phyloP scores from a whole-genome alignment of 2,888 invertebrate species.

The Pardosa pseudoannulata region DNA sequence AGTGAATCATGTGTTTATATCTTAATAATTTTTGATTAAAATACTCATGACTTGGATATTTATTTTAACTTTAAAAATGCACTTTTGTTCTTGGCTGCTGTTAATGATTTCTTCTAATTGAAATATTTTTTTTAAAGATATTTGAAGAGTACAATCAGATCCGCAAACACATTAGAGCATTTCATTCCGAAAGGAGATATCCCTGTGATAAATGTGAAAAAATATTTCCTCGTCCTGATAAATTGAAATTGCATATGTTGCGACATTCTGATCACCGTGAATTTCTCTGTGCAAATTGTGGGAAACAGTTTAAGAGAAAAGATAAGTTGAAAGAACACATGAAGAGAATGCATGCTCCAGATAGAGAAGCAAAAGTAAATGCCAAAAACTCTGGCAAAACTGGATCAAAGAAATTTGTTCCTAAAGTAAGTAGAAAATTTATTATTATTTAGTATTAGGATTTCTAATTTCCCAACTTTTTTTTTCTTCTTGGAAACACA shows the following conservation, averaged over 20 bases:
- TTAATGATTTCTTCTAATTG: no score
- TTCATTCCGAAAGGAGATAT: conserved; percentile 84
- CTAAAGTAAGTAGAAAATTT: conserved; percentile 80
- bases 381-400: conserved; percentile 73
- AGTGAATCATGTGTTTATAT: no score
- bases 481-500: no score
- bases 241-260: conserved; percentile 85
- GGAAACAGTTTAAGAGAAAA: conserved; percentile 86
- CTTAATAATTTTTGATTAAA: no score
- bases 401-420: conserved; percentile 80
- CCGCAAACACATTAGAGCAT: conserved; percentile 85
- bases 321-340: conserved; percentile 86
- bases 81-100: no score
- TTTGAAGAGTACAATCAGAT: conserved; percentile 85
- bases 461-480: no score
- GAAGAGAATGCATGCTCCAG: conserved; percentile 83
- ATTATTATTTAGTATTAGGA: no score
- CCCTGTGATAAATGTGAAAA: conserved; percentile 84
- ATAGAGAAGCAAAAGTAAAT: conserved; percentile 75
- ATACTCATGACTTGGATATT: no score
- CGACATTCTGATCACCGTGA: conserved; percentile 80
- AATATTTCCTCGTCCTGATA: conserved; percentile 84
- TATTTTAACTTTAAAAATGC: no score
- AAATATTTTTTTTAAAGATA: no score
- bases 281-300: conserved; percentile 86